A percentile compares a stretch with the other conserved stretches of the same genome.
These are phyloP conservation scores for Xiphias gladius DNA, from an alignment of 2,113 vertebrate genomes.

Conservation along the genomic window DNA sequence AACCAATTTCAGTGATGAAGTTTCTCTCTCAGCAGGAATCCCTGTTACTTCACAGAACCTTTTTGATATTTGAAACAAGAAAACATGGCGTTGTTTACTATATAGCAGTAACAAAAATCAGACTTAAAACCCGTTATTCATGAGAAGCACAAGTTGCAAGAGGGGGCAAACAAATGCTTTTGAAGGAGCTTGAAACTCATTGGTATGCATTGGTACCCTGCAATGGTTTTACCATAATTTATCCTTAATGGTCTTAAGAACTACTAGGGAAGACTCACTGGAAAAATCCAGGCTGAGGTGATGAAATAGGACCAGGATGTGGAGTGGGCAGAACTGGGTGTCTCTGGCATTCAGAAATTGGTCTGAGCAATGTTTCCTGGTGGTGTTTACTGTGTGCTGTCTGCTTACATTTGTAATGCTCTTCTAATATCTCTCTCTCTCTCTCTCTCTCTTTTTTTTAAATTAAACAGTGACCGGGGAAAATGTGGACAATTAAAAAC, in stretches of 20 bases:
- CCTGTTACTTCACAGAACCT: constrained; percentile 22
- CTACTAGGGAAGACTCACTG: constrained; percentile 11
- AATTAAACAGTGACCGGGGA: background rate
- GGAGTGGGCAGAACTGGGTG: constrained; percentile 49
- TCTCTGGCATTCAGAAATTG: constrained; percentile 52
- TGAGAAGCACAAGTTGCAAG: constrained; percentile 17
- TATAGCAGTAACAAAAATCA: constrained; percentile 37
- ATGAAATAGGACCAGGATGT: constrained; percentile 45
- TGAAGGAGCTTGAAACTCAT: constrained; percentile 38
- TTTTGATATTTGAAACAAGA: constrained; percentile 68
- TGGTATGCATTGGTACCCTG: constrained; percentile 5
- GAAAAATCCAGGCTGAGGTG: constrained; percentile 25
- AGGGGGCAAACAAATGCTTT: constrained; percentile 48
- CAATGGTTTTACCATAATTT: constrained; percentile 46
- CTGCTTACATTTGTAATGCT: constrained; percentile 41
- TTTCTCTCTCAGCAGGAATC: constrained; percentile 38
- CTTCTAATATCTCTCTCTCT: background rate
- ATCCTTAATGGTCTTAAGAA: constrained; percentile 41
- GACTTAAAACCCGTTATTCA: constrained; percentile 33
- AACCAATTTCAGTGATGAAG: constrained; percentile 46
- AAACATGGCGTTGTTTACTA: constrained; percentile 65
- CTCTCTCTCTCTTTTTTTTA: constrained; percentile 16
- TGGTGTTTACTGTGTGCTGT: constrained; percentile 60
- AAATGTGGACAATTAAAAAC: constrained; percentile 30
- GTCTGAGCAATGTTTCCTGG: constrained; percentile 62